Percentiles rank a stretch among this genome's conserved stretches.
These are phyloP conservation scores for Drosophila kepulauana DNA, from an alignment of 1,140 invertebrate species.

Conservation along the genomic window DNA sequence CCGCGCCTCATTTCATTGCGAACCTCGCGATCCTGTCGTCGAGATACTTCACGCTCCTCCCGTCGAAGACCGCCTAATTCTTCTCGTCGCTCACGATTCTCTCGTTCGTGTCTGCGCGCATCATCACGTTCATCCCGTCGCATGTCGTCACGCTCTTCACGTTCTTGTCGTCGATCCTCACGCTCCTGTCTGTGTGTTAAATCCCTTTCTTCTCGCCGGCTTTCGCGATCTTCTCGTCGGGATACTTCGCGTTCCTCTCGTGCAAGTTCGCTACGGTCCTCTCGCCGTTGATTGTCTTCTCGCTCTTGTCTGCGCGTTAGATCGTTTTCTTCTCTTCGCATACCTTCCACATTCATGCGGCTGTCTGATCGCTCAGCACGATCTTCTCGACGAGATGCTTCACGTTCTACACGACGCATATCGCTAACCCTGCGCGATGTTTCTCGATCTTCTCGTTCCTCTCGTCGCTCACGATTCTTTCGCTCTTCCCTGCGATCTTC, in stretches of 20 bases:
- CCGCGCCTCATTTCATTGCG: slow-evolving; percentile 5
- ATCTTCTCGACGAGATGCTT: slow-evolving; percentile 2
- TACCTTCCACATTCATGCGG: too few species aligned
- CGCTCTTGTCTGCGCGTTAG: neutral
- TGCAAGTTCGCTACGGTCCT: neutral
- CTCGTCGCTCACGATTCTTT: too few species aligned
- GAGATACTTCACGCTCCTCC: neutral
- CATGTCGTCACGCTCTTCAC: neutral
- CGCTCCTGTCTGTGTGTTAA: neutral
- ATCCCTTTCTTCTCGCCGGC: neutral
- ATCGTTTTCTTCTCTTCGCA: neutral
- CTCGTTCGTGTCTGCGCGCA: neutral
- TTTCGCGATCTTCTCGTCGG: slow-evolving; percentile 7
- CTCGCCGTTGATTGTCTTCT: neutral
- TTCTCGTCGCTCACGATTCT: neutral
- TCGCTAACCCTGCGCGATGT: too few species aligned
- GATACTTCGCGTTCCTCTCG: neutral
- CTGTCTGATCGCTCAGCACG: neutral
- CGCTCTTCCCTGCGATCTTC: too few species aligned
- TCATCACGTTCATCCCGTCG: slow-evolving; percentile 13
- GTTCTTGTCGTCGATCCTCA: slow-evolving; percentile 15
- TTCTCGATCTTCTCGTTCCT: too few species aligned
- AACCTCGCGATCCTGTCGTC: slow-evolving; percentile 1
- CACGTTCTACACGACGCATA: neutral
- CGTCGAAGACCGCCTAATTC: neutral